Evolutionary conservation across 2,113 vertebrate species (phyloP).

Genomic region (Gracilinanus agilis): DNA sequence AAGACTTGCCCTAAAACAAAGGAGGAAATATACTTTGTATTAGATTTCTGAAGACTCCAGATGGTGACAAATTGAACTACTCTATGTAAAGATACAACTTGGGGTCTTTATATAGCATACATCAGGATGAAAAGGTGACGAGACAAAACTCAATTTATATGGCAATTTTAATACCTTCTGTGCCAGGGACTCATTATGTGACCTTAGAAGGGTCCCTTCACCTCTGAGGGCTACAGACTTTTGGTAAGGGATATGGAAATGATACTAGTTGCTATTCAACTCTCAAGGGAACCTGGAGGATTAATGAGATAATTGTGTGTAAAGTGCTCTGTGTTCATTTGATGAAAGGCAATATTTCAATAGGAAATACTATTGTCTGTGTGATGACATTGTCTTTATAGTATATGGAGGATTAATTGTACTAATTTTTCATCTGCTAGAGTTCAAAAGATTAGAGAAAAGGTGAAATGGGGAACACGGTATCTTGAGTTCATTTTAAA

Average conservation of each 20-base stretch:
- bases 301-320: not conserved
- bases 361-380: not conserved
- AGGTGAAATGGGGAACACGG: not conserved
- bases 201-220: not conserved
- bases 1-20: not conserved
- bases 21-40: not conserved
- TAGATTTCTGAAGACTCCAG: not conserved
- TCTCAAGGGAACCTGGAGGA: too few relatives aligned
- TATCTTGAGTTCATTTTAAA: not conserved
- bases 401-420: not conserved
- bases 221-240: not conserved
- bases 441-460: constrained; percentile 1
- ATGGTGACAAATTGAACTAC: not conserved
- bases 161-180: not conserved
- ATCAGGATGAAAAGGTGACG: not conserved
- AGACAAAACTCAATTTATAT: not conserved
- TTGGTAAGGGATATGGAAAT: not conserved
- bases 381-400: not conserved
- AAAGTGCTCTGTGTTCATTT: not conserved
- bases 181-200: not conserved
- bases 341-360: not conserved
- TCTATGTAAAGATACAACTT: not conserved
- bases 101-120: not conserved
- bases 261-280: not conserved
- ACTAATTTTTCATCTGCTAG: not conserved